A percentile compares a stretch with the other conserved stretches of the same genome.
Conservation (phyloP, 2,888 invertebrate species). For the Drosophila imparisetae region DNA sequence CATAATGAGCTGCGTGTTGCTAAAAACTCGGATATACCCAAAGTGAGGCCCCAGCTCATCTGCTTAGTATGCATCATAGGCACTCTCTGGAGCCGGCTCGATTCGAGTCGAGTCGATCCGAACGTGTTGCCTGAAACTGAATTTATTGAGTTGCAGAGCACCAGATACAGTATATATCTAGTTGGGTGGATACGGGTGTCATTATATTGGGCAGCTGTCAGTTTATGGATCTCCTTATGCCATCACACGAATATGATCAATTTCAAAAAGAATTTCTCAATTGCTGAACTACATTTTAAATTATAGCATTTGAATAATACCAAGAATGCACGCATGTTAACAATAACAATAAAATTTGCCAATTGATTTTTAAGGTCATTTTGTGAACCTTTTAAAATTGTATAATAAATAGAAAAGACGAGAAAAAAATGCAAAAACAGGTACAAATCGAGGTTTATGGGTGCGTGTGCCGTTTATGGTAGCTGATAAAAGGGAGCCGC, state of each 20-base stretch:
- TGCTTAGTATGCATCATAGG: constrained; percentile 73
- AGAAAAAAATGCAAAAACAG: constrained; percentile 1
- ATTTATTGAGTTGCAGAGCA: constrained; percentile 42
- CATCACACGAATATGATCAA: constrained; percentile 15
- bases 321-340: constrained; percentile 59
- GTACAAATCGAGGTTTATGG: constrained; percentile 71
- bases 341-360: constrained; percentile 64
- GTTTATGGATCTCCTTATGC: constrained; percentile 33
- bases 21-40: constrained; percentile 75
- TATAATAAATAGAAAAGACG: constrained; percentile 15
- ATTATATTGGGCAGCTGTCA: constrained; percentile 29
- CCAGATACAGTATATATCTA: background rate
- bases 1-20: constrained; percentile 63
- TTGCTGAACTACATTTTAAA: background rate
- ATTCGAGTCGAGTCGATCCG: constrained; percentile 26
- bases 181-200: constrained; percentile 14
- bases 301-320: background rate
- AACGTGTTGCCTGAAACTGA: constrained; percentile 44
- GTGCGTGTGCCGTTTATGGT: constrained; percentile 75
- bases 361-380: constrained; percentile 72
- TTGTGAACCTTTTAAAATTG: constrained; percentile 32
- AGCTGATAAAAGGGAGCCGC: constrained; percentile 65
- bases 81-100: constrained; percentile 42
- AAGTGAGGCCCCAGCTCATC: constrained; percentile 49
- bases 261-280: background rate